Evolutionary conservation across 2,888 invertebrate genomes (phyloP).

Genomic region (Drepana falcataria): DNA sequence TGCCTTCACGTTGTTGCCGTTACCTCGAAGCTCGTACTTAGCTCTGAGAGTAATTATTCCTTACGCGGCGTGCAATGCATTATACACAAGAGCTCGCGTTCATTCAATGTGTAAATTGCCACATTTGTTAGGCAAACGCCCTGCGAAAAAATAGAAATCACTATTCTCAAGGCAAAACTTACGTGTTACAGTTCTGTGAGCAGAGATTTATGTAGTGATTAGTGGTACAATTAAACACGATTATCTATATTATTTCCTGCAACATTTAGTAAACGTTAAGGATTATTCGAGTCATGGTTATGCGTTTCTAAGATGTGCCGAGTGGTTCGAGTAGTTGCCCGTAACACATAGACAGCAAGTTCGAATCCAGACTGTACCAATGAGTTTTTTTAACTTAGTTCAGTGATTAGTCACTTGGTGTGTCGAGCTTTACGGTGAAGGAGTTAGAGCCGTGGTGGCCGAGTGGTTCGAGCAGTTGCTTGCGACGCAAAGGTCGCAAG

Average conservation of each 20-base stretch:
- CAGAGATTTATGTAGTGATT: conserved; percentile 51
- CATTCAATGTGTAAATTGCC: conserved; percentile 29
- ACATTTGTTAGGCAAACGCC: conserved; percentile 51
- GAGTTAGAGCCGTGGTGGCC: too few relatives aligned
- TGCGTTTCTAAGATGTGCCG: too few relatives aligned
- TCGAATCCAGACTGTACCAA: too few relatives aligned
- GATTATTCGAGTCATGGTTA: conserved; percentile 23
- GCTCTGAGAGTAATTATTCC: conserved; percentile 34
- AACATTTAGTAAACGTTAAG: conserved; percentile 24
- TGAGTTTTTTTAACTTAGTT: too few relatives aligned
- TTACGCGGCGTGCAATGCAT: conserved; percentile 35
- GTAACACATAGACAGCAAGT: too few relatives aligned
- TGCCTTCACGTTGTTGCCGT: conserved; percentile 40
- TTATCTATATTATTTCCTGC: conserved; percentile 57
- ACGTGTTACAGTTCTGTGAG: conserved; percentile 49
- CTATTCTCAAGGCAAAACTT: conserved; percentile 60
- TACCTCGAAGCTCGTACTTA: conserved; percentile 31
- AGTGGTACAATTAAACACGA: conserved; percentile 48
- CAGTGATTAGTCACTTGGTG: too few relatives aligned
- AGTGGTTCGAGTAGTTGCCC: too few relatives aligned
- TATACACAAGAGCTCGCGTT: conserved; percentile 26
- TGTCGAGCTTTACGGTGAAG: too few relatives aligned
- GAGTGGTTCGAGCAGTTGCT: too few relatives aligned
- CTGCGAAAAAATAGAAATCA: conserved; percentile 55
- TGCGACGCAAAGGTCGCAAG: too few relatives aligned